Evolutionary conservation across 2,888 invertebrate genomes (phyloP).

Genomic region (Eupithecia insigniata): DNA sequence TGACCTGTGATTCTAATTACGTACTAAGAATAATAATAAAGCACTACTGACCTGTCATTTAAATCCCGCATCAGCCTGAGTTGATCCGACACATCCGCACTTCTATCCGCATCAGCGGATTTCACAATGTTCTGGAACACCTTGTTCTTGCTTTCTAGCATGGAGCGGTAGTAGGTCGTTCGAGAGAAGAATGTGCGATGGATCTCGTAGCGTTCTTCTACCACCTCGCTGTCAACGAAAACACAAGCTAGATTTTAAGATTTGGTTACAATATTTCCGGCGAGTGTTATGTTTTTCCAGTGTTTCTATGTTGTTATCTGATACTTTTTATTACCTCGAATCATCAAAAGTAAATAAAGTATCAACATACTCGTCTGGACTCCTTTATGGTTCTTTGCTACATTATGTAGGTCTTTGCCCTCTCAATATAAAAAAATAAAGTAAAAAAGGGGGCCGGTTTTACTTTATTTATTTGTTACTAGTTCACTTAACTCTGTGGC

Average conservation of each 20-base stretch:
- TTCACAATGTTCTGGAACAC: conserved; percentile 94
- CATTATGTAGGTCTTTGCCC: too few relatives aligned
- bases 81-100: conserved; percentile 89
- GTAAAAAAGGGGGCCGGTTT: too few relatives aligned
- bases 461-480: too few relatives aligned
- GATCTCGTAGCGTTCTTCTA: conserved; percentile 90
- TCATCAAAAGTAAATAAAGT: too few relatives aligned
- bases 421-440: too few relatives aligned
- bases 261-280: not conserved
- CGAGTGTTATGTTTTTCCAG: too few relatives aligned
- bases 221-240: conserved; percentile 86
- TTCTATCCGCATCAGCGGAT: conserved; percentile 89
- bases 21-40: not conserved
- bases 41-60: conserved; percentile 86
- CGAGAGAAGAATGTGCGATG: conserved; percentile 94
- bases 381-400: too few relatives aligned
- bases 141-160: conserved; percentile 97
- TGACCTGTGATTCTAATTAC: too few relatives aligned
- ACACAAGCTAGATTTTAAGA: not conserved
- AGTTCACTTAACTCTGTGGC: too few relatives aligned
- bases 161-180: conserved; percentile 95
- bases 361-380: too few relatives aligned
- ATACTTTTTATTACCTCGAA: too few relatives aligned
- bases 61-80: conserved; percentile 89
- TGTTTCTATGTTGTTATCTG: too few relatives aligned